Percentiles rank a stretch among this genome's conserved stretches.
These are phyloP conservation scores for Cryptus viduatorius DNA, from an alignment of 2,888 invertebrate species.

Conservation along the genomic window DNA sequence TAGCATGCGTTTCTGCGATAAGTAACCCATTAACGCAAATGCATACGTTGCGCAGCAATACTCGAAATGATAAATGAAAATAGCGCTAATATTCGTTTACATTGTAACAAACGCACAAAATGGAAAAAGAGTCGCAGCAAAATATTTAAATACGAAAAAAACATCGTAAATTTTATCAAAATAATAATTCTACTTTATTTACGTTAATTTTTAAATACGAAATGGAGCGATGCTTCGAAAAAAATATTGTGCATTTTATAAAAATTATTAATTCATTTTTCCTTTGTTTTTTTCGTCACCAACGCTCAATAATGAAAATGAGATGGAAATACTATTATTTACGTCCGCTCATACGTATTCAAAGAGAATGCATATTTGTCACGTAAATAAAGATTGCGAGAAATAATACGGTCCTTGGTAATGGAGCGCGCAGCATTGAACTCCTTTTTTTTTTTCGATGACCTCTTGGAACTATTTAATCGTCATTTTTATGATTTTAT, in stretches of 20 bases:
- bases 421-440: neutral
- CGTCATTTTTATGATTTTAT: neutral
- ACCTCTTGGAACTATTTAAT: neutral
- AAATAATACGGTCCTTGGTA: neutral
- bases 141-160: too few relatives aligned
- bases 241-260: too few relatives aligned
- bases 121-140: too few relatives aligned
- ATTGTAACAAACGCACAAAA: neutral
- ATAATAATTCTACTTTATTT: too few relatives aligned
- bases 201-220: too few relatives aligned
- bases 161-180: too few relatives aligned
- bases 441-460: neutral
- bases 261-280: too few relatives aligned
- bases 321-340: too few relatives aligned
- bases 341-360: too few relatives aligned
- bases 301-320: too few relatives aligned
- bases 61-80: conserved; percentile 2
- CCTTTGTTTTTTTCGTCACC: too few relatives aligned
- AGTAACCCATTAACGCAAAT: neutral
- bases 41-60: neutral
- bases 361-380: neutral
- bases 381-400: neutral
- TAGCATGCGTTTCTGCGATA: conserved; percentile 3
- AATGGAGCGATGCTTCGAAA: too few relatives aligned
- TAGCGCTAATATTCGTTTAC: neutral